phyloP scores from a whole-genome alignment of 37 sponge, comb jelly and placozoan species.

The Mnemiopsis leidyi region DNA sequence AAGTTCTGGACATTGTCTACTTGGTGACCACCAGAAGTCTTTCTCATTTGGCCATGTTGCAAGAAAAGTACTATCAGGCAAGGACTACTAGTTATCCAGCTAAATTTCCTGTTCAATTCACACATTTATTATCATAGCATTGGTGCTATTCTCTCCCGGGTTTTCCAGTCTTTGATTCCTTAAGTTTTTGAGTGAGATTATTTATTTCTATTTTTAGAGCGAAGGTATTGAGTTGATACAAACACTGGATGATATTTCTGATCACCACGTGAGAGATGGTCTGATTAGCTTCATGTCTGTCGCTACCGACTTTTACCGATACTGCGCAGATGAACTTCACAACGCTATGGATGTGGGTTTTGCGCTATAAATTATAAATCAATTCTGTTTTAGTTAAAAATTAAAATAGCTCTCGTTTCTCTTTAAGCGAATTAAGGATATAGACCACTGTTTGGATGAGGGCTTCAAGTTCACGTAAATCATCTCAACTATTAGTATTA shows the following conservation, averaged over 20 bases:
- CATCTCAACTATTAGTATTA: no score
- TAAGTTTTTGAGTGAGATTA: not conserved
- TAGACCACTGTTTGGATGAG: no score
- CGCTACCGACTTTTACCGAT: not conserved
- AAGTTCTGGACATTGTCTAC: not conserved
- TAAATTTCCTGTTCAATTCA: no score
- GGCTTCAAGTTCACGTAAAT: no score
- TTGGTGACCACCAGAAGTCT: not conserved
- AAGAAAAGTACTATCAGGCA: constrained; percentile 31
- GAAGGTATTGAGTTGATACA: not conserved
- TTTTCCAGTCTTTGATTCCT: no score
- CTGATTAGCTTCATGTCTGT: not conserved
- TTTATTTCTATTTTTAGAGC: not conserved
- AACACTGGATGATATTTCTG: not conserved
- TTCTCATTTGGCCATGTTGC: not conserved
- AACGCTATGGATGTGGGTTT: constrained; percentile 45
- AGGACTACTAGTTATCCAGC: not conserved
- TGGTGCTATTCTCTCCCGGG: no score
- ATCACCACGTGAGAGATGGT: constrained; percentile 15
- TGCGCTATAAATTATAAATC: no score
- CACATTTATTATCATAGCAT: no score
- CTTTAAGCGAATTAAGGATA: no score
- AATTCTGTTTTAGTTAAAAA: no score
- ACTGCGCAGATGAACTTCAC: constrained; percentile 31
- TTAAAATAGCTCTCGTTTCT: no score